Conservation (phyloP, 2,797 vertebrate genomes). For the Knipowitschia caucasica region DNA sequence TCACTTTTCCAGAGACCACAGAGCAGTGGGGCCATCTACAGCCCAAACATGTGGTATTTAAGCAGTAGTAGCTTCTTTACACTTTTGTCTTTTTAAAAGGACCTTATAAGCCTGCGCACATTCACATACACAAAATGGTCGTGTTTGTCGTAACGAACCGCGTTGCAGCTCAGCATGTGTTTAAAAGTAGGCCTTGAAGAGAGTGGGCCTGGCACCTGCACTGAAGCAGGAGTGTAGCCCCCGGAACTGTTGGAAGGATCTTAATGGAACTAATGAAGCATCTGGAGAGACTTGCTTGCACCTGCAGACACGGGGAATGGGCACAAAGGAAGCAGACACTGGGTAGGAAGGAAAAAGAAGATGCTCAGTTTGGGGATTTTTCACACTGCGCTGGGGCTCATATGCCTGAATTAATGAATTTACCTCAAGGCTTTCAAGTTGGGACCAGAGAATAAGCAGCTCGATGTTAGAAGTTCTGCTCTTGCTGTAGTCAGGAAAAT, state of each 20-base stretch:
- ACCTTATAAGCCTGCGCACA: too few relatives aligned
- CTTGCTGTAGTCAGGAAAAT: constrained; percentile 29
- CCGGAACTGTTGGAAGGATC: constrained; percentile 29
- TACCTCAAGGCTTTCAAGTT: constrained; percentile 24
- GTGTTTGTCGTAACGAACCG: constrained; percentile 2
- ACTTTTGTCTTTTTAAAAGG: too few relatives aligned
- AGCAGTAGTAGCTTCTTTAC: too few relatives aligned
- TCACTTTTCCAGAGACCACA: too few relatives aligned
- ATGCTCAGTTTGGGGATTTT: constrained; percentile 31
- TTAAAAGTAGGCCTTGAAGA: constrained; percentile 20
- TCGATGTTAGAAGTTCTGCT: constrained; percentile 20
- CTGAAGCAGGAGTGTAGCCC: constrained; percentile 26
- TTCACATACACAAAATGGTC: too few relatives aligned
- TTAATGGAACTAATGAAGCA: constrained; percentile 59
- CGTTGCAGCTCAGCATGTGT: constrained; percentile 5
- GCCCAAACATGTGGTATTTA: too few relatives aligned
- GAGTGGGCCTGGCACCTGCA: constrained; percentile 14
- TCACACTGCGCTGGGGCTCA: constrained; percentile 19
- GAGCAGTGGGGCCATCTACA: too few relatives aligned
- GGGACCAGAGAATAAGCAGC: constrained; percentile 34
- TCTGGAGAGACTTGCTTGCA: constrained; percentile 49
- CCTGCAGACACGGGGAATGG: constrained; percentile 40
- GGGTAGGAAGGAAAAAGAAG: constrained; percentile 27
- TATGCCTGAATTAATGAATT: constrained; percentile 30
- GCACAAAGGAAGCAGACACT: constrained; percentile 27